phyloP scores from a whole-genome alignment of 2,797 vertebrate species.

The Artibeus lituratus region DNA sequence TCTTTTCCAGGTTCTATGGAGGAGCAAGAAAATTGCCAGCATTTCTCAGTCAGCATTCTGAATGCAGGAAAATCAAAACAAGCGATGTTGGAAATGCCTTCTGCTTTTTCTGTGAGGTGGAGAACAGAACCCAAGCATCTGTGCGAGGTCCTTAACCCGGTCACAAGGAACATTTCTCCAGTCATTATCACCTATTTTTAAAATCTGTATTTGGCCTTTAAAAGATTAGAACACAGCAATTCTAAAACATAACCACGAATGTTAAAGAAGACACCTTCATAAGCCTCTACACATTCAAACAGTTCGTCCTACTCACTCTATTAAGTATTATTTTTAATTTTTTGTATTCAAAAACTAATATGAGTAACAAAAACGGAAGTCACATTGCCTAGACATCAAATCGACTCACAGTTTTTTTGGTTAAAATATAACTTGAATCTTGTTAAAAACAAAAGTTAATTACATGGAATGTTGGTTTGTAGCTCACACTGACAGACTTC shows the following conservation, averaged over 20 bases:
- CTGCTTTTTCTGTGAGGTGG: not conserved
- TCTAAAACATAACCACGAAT: not conserved
- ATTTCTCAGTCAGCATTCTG: not conserved
- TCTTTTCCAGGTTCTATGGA: not conserved
- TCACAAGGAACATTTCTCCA: not conserved
- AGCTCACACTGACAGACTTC: not conserved
- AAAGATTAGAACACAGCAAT: not conserved
- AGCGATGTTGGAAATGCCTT: not conserved
- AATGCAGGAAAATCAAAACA: not conserved
- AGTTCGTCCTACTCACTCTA: not conserved
- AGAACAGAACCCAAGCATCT: not conserved
- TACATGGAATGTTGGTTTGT: not conserved
- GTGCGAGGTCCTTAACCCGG: not conserved
- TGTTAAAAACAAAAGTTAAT: slow-evolving; percentile 41
- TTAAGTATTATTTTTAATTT: not conserved
- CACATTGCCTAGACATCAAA: not conserved
- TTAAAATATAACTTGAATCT: not conserved
- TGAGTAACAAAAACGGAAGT: slow-evolving; percentile 15
- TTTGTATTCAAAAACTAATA: not conserved
- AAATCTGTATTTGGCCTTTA: not conserved
- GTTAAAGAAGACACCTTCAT: not conserved
- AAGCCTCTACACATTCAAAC: not conserved
- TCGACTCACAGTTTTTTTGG: not conserved
- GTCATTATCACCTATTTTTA: not conserved
- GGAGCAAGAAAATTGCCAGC: not conserved